A percentile compares a stretch with the other conserved stretches of the same genome.
These are phyloP conservation scores for Pluvianellus socialis DNA, from an alignment of 2,113 vertebrate genomes.

Conservation along the genomic window DNA sequence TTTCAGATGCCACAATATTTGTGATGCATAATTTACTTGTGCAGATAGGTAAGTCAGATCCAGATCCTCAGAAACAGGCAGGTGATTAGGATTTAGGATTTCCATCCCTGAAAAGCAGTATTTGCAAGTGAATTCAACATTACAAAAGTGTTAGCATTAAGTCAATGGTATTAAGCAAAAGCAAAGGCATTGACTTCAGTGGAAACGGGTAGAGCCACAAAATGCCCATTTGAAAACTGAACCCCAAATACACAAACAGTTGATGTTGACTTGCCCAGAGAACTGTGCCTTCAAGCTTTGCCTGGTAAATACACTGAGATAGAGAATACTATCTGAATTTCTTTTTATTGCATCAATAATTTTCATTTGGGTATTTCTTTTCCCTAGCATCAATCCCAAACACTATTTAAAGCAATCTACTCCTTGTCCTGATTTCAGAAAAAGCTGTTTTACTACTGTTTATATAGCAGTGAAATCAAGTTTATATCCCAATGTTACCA, in stretches of 20 bases:
- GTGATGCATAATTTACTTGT: not conserved
- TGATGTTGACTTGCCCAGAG: not conserved
- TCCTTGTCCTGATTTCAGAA: constrained; percentile 37
- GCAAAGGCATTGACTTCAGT: not conserved
- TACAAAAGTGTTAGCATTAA: not conserved
- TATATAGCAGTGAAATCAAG: constrained; percentile 27
- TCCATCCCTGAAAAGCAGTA: not conserved
- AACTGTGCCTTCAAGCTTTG: not conserved
- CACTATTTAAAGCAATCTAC: not conserved
- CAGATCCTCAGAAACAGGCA: not conserved
- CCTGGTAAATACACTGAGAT: not conserved
- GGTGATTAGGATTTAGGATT: not conserved
- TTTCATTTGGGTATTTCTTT: constrained; percentile 34
- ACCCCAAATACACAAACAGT: not conserved
- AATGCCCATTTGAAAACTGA: not conserved
- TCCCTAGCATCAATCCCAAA: not conserved
- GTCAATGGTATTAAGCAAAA: not conserved
- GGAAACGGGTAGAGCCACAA: not conserved
- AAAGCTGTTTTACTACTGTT: constrained; percentile 21
- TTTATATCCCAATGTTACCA: constrained; percentile 9
- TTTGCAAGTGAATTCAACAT: not conserved
- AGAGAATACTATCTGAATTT: not conserved
- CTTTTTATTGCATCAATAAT: constrained; percentile 12
- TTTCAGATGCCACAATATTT: not conserved
- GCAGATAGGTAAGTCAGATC: not conserved